Evolutionary conservation across 2,888 invertebrate genomes (phyloP).

Genomic region (Agonopterix subpropinquella): DNA sequence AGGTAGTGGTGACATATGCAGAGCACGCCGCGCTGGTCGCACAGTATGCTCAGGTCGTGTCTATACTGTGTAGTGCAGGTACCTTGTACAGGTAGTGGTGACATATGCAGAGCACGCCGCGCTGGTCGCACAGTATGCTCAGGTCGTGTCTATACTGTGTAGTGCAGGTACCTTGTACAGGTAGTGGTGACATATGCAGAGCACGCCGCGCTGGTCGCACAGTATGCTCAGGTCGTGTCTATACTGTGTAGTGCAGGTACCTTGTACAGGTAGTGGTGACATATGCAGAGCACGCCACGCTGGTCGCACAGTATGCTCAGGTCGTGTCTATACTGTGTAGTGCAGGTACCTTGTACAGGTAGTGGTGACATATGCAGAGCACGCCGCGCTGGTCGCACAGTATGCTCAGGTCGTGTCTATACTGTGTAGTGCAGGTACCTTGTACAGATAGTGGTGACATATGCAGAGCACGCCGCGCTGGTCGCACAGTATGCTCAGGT

Average conservation of each 20-base stretch:
- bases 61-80: too few relatives aligned
- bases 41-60: slow-evolving; percentile 86
- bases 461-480: slow-evolving; percentile 80
- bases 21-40: slow-evolving; percentile 83
- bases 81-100: slow-evolving; percentile 91
- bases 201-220: slow-evolving; percentile 82
- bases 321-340: too few relatives aligned
- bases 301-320: slow-evolving; percentile 85
- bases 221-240: slow-evolving; percentile 87
- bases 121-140: slow-evolving; percentile 83
- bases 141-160: too few relatives aligned
- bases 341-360: slow-evolving; percentile 89
- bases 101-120: slow-evolving; percentile 82
- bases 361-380: slow-evolving; percentile 85
- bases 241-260: too few relatives aligned
- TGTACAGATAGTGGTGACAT: slow-evolving; percentile 90
- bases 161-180: slow-evolving; percentile 89
- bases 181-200: slow-evolving; percentile 86
- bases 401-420: slow-evolving; percentile 86
- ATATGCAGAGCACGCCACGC: slow-evolving; percentile 80
- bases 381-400: slow-evolving; percentile 84
- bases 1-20: slow-evolving; percentile 86
- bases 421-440: too few relatives aligned
- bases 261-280: slow-evolving; percentile 90
- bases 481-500: slow-evolving; percentile 86